Base-by-base conservation (phyloP, 2,888 invertebrate genomes). In the Lacanobia oleracea region DNA sequence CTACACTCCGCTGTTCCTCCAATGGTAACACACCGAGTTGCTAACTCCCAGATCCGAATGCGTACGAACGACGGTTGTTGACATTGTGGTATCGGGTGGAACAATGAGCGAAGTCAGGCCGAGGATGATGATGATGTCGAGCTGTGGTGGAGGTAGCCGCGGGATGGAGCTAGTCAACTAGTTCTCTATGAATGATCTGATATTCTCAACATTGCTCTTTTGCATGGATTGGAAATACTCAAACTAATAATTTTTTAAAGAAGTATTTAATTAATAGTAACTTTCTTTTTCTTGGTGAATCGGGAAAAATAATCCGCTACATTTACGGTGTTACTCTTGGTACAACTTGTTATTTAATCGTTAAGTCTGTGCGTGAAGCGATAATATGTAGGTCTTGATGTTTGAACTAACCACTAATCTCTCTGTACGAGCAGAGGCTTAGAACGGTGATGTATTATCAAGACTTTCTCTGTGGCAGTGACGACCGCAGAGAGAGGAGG, bases 401-500 rank as follows among this genome's bases (percentile, higher is more conserved):
- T 59, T 6, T n/a, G 14, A 14, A 23, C 53, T n/a, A 59, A n/a
- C 6, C 21, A 33, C 12, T 37, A 8, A 40, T 43, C 21, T 16
- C 33, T 37, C 21, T 43, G 7, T 45, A 21, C 10, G 4, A 68
- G 33, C 16, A 48, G 45, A 70, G 27, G n/a, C 14, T 72, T 10
- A 43, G 14, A 40, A 59, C 51, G 33, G 16, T 53, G 51, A 45
- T 21, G 40, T 33, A 23, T 33, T 18, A 12, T 14, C 8, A 18
- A 33, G 7, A 53, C 51, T 73, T 71, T 71, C 71, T 73, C 61
- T 51, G 45, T n/a, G 5, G 21, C 43, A 23, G 6, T 53, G 43
- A 43, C 40, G n/a, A n/a, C 21, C 60, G 43, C 74, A 59, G 60
- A 23, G 33, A 45, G 50, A 59, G 60, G 43, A 43, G 45, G 74